A percentile compares a stretch with the other conserved stretches of the same genome.
These are phyloP conservation scores for Teleogryllus occipitalis DNA, from an alignment of 1,140 invertebrate species.

Conservation along the genomic window DNA sequence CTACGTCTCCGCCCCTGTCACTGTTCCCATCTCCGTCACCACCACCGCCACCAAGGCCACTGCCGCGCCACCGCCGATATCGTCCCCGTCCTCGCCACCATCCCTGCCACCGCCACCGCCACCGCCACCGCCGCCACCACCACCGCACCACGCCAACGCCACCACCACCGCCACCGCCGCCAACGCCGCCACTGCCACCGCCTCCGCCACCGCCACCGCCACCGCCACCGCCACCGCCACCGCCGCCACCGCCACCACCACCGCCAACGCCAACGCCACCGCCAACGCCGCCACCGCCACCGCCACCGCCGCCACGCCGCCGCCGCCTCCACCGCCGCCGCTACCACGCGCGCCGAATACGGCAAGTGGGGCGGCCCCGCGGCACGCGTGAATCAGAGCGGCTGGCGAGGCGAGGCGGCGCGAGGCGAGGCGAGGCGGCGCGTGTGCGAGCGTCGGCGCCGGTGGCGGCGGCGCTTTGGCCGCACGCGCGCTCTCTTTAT, in stretches of 20 bases:
- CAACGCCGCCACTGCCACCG: not conserved
- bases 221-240: not conserved
- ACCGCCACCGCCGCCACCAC: not conserved
- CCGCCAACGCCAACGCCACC: not conserved
- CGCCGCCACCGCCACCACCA: not conserved
- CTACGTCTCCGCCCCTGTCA: not conserved
- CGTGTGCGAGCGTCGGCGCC: too few relatives aligned
- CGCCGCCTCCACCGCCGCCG: too few relatives aligned
- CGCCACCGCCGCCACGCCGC: not conserved
- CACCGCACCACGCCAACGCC: not conserved
- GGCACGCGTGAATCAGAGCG: too few relatives aligned
- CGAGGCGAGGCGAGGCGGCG: too few relatives aligned
- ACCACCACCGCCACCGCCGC: not conserved
- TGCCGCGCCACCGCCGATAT: not conserved
- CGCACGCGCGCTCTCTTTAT: too few relatives aligned
- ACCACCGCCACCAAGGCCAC: not conserved
- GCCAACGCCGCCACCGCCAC: not conserved
- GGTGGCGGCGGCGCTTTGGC: too few relatives aligned
- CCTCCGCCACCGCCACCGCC: not conserved
- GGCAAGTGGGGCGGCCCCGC: too few relatives aligned
- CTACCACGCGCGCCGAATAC: too few relatives aligned
- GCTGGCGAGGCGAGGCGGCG: too few relatives aligned
- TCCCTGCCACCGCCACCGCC: not conserved
- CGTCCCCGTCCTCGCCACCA: not conserved
- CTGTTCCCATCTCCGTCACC: not conserved